Base-by-base conservation (phyloP, 2,888 invertebrate genomes). In the Nomada fabriciana region DNA sequence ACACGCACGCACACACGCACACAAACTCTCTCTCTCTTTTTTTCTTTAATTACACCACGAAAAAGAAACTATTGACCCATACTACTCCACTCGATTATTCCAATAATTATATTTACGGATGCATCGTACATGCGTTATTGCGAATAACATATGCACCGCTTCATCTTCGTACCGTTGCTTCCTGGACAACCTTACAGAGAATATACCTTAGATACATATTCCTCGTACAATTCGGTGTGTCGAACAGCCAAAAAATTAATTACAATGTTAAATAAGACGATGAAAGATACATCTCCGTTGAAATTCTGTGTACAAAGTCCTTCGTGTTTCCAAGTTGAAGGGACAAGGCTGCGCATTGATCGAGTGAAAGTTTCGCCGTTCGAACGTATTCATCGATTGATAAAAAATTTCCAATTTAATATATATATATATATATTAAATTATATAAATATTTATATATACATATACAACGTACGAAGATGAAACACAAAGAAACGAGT, bases 141-240 rank as follows among this genome's bases (percentile, higher is more conserved):
- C 68, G 76, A 74, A 77, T 83, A 87, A 87, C 88, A 72, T 77
- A 88, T 85, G 86, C 68, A 86, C 79, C 79, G 86, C 76, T 86
- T 81, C 87, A 86, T 86, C 87, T 85, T 70, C 86, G 80, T 80
- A 83, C 84, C 59, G 65, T 71, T 70, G 53, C 23, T 57, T 65
- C 15, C n/a, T 42, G 55, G 47, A 50, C 52, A 65, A 50, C 25
- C 29, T 67, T 23, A 13, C 36, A 20, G 13, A 43, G n/a, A 42
- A 13, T 20, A 20, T 57, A 11, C 25, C n/a, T 10, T 29, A 47
- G 15, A 47, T 60, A 15, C 29, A 25, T 13, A 18, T 42, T 43
- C 47, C n/a, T 61, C 20, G 68, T 60, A 47, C 42, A 52, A 53
- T 72, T 53, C 52, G 64, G 52, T 64, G 53, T 52, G 71, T 63